Evolutionary conservation across 2,888 invertebrate species (phyloP), one percentile per base, ranked within the genome.

Genomic region (Mimumesa dahlbomi): DNA sequence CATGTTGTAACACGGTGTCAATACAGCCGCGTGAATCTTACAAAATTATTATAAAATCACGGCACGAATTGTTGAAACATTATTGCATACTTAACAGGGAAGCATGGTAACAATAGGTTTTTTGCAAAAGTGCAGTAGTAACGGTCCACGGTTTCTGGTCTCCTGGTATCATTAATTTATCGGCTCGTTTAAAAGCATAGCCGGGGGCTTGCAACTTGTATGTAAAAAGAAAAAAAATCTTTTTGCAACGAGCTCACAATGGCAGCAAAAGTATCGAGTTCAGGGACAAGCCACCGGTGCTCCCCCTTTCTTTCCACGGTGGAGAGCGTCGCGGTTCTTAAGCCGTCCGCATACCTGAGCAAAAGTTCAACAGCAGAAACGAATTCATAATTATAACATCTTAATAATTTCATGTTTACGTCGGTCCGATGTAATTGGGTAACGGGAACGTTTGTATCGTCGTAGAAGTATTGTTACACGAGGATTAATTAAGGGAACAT

Each of bases 81-180:
- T 77, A 73, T 73, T 77, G 58, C 73, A 77, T 58, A 54, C 19
- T 54, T 73, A 76, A 67, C 69, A 77, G 76, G 76, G 54, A 36
- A 66, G 54, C 76, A 77, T 73, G 76, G 56, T 61, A 62, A 69
- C 53, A 73, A 70, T 63, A 69, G 69, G 76, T 69, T 77, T 76
- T 77, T 77, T 76, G 76, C 76, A 76, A 76, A 76, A 76, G 50
- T 43, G 42, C 48, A 21, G 36, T n/a, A 14, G 46, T 13, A 2
- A 38, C 40, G 34, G 49, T 59, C 54, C 53, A 25, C n/a, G 38
- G 6, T 58, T 73, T 50, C 73, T 77, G 73, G 50, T 42, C 56
- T 54, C 76, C 76, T 77, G 76, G 64, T 77, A 70, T 56, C 73
- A 70, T 76, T 76, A 76, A 77, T 76, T 76, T 76, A 77, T 76